A percentile compares a stretch with the other conserved stretches of the same genome.
phyloP scores from a whole-genome alignment of 2,888 invertebrate species.

The Synergus laeviventris region DNA sequence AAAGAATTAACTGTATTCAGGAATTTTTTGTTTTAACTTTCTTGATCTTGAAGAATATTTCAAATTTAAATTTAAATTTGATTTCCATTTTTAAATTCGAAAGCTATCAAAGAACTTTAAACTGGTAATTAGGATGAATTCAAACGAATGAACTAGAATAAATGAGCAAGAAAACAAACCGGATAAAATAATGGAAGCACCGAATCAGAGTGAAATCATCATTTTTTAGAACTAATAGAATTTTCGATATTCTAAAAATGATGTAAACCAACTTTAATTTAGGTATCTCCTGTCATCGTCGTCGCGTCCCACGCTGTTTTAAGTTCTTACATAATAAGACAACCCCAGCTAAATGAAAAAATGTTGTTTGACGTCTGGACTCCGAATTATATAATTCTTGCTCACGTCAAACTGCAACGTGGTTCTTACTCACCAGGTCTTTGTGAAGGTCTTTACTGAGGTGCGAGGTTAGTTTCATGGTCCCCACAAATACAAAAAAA shows the following conservation, averaged over 20 bases:
- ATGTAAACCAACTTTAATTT: slow-evolving; percentile 13
- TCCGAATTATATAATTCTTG: background rate
- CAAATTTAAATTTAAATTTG: too few relatives aligned
- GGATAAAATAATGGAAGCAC: background rate
- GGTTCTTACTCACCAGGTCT: slow-evolving; percentile 88
- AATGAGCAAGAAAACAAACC: background rate
- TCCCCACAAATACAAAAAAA: slow-evolving; percentile 96
- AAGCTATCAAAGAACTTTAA: too few relatives aligned
- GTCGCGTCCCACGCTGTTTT: slow-evolving; percentile 54
- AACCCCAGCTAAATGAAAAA: background rate
- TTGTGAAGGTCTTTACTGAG: slow-evolving; percentile 97
- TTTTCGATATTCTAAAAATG: background rate
- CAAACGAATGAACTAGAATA: too few relatives aligned
- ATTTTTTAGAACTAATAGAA: background rate
- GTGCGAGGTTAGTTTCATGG: slow-evolving; percentile 93
- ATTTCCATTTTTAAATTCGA: too few relatives aligned
- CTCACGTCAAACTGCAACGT: slow-evolving; percentile 1
- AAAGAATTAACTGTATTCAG: too few relatives aligned
- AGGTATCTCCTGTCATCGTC: slow-evolving; percentile 39
- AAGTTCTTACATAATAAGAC: slow-evolving; percentile 55
- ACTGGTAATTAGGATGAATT: too few relatives aligned
- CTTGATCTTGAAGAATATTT: too few relatives aligned
- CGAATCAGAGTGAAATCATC: background rate
- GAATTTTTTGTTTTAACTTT: too few relatives aligned
- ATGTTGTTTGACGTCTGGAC: background rate